A percentile compares a stretch with the other conserved stretches of the same genome.
These are phyloP conservation scores for Siderastrea siderea DNA, from an alignment of 92 coral and sea anemone genomes.

Conservation along the genomic window DNA sequence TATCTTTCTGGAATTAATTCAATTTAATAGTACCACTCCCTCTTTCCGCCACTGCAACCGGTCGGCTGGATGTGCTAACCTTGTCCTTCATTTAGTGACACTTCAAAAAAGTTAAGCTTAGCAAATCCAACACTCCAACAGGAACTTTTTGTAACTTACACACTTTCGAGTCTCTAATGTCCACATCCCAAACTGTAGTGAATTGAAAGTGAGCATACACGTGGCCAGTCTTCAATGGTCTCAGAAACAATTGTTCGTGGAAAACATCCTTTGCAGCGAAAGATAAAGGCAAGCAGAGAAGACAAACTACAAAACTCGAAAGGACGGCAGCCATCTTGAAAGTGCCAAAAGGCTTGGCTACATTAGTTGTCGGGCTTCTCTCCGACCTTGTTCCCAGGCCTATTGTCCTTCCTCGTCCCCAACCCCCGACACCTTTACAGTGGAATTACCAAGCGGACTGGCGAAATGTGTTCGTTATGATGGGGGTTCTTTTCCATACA, in stretches of 20 bases:
- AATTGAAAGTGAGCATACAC: slow-evolving; percentile 95
- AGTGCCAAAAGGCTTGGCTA: slow-evolving; percentile 19
- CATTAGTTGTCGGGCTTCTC: slow-evolving; percentile 25
- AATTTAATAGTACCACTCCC: too few relatives aligned
- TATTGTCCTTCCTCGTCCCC: too few relatives aligned
- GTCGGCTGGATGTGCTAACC: too few relatives aligned
- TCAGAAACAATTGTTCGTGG: slow-evolving; percentile 92
- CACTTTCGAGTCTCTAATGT: slow-evolving; percentile 72
- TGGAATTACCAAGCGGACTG: too few relatives aligned
- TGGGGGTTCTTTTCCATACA: too few relatives aligned
- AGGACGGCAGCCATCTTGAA: slow-evolving; percentile 65
- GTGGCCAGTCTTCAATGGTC: slow-evolving; percentile 93
- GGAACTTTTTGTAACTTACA: slow-evolving; percentile 64
- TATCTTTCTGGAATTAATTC: too few relatives aligned
- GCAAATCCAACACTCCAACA: too few relatives aligned
- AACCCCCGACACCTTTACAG: too few relatives aligned
- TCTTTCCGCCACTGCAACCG: too few relatives aligned
- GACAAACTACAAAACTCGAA: neutral
- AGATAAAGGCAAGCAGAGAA: slow-evolving; percentile 24
- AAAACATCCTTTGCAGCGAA: slow-evolving; percentile 79
- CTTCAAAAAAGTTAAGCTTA: too few relatives aligned
- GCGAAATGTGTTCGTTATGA: too few relatives aligned
- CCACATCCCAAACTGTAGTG: slow-evolving; percentile 93
- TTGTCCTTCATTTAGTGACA: too few relatives aligned
- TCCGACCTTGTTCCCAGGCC: neutral